Conservation (phyloP, 1,140 invertebrate species). For the Ceratina australensis region DNA sequence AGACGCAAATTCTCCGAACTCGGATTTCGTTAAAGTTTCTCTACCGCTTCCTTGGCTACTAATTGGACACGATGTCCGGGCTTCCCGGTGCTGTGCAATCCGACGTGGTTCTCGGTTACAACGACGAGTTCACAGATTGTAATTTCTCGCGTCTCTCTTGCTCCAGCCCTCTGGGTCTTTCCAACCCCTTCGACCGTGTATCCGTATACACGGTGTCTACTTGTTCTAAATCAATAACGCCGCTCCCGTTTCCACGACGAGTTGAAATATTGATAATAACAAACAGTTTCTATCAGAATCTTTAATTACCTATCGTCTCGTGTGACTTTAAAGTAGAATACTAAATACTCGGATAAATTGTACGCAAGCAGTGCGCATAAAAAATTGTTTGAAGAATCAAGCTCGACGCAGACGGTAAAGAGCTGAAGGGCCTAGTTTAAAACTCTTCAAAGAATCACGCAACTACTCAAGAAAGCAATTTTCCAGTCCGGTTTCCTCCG, state of each 20-base stretch:
- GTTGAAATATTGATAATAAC: background rate
- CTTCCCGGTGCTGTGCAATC: constrained; percentile 46
- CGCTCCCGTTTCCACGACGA: background rate
- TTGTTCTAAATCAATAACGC: background rate
- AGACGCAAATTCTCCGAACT: constrained; percentile 52
- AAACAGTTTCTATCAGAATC: too few species aligned
- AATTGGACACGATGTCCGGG: constrained; percentile 62
- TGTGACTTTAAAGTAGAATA: too few species aligned
- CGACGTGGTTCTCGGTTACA: constrained; percentile 56
- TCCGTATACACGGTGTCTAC: background rate
- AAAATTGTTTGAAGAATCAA: background rate
- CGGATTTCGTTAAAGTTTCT: constrained; percentile 61
- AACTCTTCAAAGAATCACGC: background rate
- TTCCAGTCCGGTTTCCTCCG: constrained; percentile 10
- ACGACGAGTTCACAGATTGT: constrained; percentile 60
- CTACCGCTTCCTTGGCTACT: constrained; percentile 50
- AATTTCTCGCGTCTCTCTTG: constrained; percentile 48
- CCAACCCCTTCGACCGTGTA: constrained; percentile 1
- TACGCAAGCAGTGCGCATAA: background rate
- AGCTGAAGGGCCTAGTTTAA: background rate
- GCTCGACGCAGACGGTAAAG: background rate
- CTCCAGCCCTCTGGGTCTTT: background rate
- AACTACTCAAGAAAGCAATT: constrained; percentile 19
- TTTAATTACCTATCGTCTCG: too few species aligned
- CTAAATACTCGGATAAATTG: too few species aligned